phyloP scores from a whole-genome alignment of 2,888 invertebrate genomes.

The Nemapogon koenigi region DNA sequence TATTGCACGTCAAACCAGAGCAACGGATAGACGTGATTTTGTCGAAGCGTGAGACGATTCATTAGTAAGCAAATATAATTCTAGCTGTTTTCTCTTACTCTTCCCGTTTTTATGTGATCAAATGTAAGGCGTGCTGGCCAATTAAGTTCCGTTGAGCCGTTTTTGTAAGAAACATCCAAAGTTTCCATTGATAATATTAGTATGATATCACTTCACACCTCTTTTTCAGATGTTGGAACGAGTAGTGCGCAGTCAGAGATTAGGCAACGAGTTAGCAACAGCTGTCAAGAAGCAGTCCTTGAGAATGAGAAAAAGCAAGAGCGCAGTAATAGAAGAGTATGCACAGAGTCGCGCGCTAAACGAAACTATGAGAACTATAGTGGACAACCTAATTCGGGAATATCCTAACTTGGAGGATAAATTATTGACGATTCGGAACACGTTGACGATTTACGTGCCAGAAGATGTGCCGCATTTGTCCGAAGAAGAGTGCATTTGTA shows the following conservation, averaged over 20 bases:
- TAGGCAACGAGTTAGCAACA: slow-evolving; percentile 65
- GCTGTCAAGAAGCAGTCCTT: slow-evolving; percentile 48
- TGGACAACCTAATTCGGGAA: slow-evolving; percentile 63
- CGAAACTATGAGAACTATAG: slow-evolving; percentile 60
- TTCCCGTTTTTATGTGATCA: too few species aligned
- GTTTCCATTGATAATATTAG: too few species aligned
- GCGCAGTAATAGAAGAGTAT: slow-evolving; percentile 59
- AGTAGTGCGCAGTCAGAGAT: slow-evolving; percentile 74
- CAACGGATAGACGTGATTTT: too few species aligned
- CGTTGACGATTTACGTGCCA: slow-evolving; percentile 47
- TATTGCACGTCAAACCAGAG: too few species aligned
- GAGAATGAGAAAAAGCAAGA: slow-evolving; percentile 43
- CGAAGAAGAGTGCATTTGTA: slow-evolving; percentile 18
- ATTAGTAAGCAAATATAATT: too few species aligned
- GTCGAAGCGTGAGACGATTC: too few species aligned
- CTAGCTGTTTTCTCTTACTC: too few species aligned
- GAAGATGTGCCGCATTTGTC: slow-evolving; percentile 30
- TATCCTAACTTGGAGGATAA: slow-evolving; percentile 64
- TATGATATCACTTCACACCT: too few species aligned
- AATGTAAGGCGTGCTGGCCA: too few species aligned
- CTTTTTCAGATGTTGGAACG: slow-evolving; percentile 49
- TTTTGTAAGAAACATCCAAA: too few species aligned
- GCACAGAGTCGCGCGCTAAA: slow-evolving; percentile 65
- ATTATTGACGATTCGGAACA: slow-evolving; percentile 45
- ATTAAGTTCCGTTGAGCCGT: too few species aligned